A percentile compares a stretch with the other conserved stretches of the same genome.
Evolutionary conservation across 92 coral and sea anemone species (phyloP).

Genomic region (Porites divaricata): DNA sequence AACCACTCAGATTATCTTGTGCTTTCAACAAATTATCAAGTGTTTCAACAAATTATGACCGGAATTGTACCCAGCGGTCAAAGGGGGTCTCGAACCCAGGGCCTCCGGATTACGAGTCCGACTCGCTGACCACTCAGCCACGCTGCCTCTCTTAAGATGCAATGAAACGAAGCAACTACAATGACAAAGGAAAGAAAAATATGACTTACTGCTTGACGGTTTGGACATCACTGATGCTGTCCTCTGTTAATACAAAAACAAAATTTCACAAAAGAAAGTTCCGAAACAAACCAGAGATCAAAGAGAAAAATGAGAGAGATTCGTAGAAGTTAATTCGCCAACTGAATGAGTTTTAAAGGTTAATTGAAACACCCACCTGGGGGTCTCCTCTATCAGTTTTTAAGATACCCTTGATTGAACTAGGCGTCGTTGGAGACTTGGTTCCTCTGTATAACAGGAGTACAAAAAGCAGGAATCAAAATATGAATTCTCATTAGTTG

Average conservation of each 20-base stretch:
- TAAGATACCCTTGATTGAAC: constrained; percentile 87
- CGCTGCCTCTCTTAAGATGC: background rate
- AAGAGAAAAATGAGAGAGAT: background rate
- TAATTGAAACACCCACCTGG: constrained; percentile 9
- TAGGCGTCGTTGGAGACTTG: constrained; percentile 86
- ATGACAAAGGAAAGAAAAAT: background rate
- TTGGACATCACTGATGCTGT: constrained; percentile 37
- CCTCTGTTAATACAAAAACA: background rate
- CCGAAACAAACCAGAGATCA: background rate
- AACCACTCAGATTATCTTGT: no score
- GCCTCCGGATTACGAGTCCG: no score
- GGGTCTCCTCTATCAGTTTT: constrained; percentile 75
- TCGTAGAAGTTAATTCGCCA: background rate
- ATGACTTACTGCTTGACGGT: constrained; percentile 38
- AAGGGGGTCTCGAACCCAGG: no score
- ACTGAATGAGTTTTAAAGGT: background rate
- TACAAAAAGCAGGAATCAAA: background rate
- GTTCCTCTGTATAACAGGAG: constrained; percentile 75
- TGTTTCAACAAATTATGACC: no score
- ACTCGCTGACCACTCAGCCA: no score
- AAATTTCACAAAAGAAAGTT: background rate
- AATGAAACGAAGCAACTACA: background rate
- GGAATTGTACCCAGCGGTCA: no score
- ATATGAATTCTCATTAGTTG: background rate
- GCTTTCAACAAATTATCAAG: no score